Evolutionary conservation across 1,140 invertebrate species (phyloP).

Genomic region (Drosophila elegans): DNA sequence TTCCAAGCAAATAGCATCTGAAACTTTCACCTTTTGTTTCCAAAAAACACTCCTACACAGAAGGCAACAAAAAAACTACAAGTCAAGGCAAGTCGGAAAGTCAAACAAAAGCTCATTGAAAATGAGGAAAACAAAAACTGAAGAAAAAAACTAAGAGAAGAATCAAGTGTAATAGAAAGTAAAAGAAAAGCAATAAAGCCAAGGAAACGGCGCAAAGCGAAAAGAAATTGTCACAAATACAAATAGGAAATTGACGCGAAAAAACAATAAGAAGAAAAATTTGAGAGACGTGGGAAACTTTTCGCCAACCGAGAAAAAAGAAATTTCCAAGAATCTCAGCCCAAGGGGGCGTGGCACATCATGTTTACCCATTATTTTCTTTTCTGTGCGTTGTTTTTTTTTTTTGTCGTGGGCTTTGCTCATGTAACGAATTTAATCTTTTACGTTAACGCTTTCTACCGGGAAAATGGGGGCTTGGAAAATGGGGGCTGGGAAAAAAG

Average conservation of each 20-base stretch:
- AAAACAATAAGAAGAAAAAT: constrained; percentile 55
- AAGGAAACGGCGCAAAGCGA: constrained; percentile 69
- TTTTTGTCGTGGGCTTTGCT: constrained; percentile 10
- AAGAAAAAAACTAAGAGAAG: constrained; percentile 20
- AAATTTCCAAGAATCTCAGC: constrained; percentile 22
- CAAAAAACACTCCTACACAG: constrained; percentile 16
- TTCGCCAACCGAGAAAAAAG: constrained; percentile 17
- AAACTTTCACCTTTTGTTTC: constrained; percentile 60
- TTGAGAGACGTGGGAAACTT: constrained; percentile 49
- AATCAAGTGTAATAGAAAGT: constrained; percentile 53
- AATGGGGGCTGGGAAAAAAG: background rate
- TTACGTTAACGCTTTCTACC: constrained; percentile 59
- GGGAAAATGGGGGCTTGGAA: constrained; percentile 10
- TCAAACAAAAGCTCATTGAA: constrained; percentile 73
- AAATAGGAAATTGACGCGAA: constrained; percentile 75
- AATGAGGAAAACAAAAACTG: constrained; percentile 37
- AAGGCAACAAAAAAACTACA: constrained; percentile 41
- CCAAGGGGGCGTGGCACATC: constrained; percentile 28
- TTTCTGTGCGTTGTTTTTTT: background rate
- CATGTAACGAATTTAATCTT: constrained; percentile 70
- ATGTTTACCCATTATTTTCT: constrained; percentile 41
- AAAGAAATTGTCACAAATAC: constrained; percentile 78
- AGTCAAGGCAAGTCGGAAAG: constrained; percentile 59
- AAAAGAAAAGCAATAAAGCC: constrained; percentile 71
- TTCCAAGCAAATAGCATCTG: constrained; percentile 34